Base-by-base conservation (phyloP, 1,140 invertebrate genomes). In the Drosophila triauraria region DNA sequence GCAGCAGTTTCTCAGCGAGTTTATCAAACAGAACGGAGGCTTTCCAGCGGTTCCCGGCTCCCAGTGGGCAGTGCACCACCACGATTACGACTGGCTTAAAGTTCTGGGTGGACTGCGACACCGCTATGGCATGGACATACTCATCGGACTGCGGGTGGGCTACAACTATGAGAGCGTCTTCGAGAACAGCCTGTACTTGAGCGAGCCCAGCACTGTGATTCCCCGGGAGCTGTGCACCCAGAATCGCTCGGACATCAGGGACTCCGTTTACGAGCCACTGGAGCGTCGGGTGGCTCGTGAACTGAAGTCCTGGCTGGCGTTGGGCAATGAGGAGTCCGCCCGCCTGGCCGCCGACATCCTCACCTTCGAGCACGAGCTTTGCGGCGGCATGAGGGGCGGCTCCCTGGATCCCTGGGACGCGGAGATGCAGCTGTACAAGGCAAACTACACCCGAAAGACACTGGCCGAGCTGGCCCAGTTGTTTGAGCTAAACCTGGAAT, bases 151-250 rank as follows among this genome's bases (percentile, higher is more conserved):
- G 81, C 97, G 96, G 94, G 95, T 98, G 35, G 96, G 96, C 17
- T 96, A 97, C 6, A 97, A 98, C 91, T 96, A 97, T 46, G 97
- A 96, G 80, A 97, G 97, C 91, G 97, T 97, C 1, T 95, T 96
- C 72, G 94, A 96, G 80, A 97, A 97, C 93, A 95, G 97, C 5
- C 96, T 98, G 75, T 97, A 98, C 93, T 94, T 98, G 64, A 97
- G 97, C 93, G 84, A 91, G 15, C 91, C 91, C 0, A 76, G 59
- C 23, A 92, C 87, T 0, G 38, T 92, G 8, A 75, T 92, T 7
- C 91, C 91, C 1, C 23, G 42, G 0, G 67, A 91, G 1, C 56
- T 91, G 30, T 92, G 91, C 56, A 80, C 46, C 42, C 46, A 25
- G 5, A 58, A 72, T 17, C 57, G 59, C 0, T 48, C 75, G 0